These are phyloP conservation scores for Nothobranchius kuhntae DNA, from an alignment of 2,113 vertebrate genomes.

Conservation along the genomic window DNA sequence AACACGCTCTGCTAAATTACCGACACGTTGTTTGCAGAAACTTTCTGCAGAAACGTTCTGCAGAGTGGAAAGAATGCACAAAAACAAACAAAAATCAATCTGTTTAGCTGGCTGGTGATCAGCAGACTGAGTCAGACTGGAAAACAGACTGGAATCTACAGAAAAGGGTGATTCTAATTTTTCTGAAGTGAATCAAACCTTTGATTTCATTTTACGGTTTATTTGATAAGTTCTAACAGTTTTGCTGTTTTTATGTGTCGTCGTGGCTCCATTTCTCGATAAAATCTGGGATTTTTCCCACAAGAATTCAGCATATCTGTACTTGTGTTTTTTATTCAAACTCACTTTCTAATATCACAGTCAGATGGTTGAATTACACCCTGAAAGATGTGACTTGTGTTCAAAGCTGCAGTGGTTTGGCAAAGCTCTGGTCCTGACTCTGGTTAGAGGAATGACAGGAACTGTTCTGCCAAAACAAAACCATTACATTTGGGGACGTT, in stretches of 20 bases:
- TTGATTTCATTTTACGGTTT: not conserved
- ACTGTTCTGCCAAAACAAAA: constrained; percentile 6
- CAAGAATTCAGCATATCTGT: not conserved
- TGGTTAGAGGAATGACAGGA: not conserved
- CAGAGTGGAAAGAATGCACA: constrained; percentile 7
- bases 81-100: constrained; percentile 9
- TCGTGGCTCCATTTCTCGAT: too few species aligned
- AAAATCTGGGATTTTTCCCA: not conserved
- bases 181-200: too few species aligned
- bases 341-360: constrained; percentile 8
- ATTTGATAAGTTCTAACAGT: too few species aligned
- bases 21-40: not conserved
- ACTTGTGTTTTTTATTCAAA: constrained; percentile 1
- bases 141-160: not conserved
- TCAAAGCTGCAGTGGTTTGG: not conserved
- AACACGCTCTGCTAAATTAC: not conserved
- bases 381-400: constrained; percentile 2
- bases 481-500: not conserved
- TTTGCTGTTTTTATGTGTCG: too few species aligned
- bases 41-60: not conserved
- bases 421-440: constrained; percentile 24
- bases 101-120: constrained; percentile 9
- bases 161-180: too few species aligned
- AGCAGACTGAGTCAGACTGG: not conserved
- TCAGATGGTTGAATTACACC: not conserved